These are phyloP conservation scores for Plecturocebus donacophilus DNA, from an alignment of 2,113 vertebrate genomes.

Conservation along the genomic window DNA sequence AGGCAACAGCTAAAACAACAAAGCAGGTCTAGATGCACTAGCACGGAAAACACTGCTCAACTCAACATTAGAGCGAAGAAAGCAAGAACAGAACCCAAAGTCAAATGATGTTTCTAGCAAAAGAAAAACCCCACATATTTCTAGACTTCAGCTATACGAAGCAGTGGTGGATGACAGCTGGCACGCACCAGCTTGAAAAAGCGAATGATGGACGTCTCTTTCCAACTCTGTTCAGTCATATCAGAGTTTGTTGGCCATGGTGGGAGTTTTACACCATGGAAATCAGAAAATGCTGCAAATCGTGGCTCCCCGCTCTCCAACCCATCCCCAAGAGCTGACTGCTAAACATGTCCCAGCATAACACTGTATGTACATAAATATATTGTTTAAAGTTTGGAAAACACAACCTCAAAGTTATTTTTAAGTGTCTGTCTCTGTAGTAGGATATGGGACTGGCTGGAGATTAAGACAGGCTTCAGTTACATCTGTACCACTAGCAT, in stretches of 20 bases:
- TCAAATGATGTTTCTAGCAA: accelerated
- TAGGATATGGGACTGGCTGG: not conserved
- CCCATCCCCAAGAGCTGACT: not conserved
- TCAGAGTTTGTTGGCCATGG: not conserved
- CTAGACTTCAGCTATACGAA: accelerated
- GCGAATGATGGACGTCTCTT: accelerated
- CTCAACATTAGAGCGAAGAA: not conserved
- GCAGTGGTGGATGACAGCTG: accelerated
- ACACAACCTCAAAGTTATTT: not conserved
- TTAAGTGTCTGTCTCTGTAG: not conserved
- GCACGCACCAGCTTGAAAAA: not conserved
- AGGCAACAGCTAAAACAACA: not conserved
- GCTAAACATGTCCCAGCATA: not conserved
- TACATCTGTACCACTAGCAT: not conserved
- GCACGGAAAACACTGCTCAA: not conserved
- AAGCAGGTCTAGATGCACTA: not conserved
- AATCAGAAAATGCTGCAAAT: not conserved
- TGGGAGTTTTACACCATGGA: not conserved
- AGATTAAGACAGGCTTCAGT: not conserved
- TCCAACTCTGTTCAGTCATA: not conserved
- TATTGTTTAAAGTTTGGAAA: not conserved
- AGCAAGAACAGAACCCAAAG: not conserved
- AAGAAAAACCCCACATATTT: not conserved
- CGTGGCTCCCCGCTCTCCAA: not conserved
- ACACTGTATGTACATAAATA: not conserved